Evolutionary conservation across 2,797 vertebrate species (phyloP).

Genomic region (Pelochelys cantorii): DNA sequence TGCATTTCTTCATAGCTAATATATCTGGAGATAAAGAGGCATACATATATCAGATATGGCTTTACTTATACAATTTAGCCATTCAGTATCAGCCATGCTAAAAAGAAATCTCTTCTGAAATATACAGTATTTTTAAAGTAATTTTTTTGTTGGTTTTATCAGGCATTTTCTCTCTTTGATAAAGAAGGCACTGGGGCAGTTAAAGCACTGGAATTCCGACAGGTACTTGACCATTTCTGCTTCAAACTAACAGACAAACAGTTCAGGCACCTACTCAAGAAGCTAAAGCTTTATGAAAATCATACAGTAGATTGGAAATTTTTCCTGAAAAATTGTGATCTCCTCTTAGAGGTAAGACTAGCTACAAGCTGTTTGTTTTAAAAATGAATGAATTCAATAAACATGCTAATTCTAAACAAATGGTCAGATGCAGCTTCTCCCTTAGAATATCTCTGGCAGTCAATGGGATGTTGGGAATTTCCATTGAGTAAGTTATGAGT

Average conservation of each 20-base stretch:
- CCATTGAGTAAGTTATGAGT: background rate
- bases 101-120: background rate
- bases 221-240: constrained; percentile 79
- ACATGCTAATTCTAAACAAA: background rate
- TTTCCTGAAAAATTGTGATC: constrained; percentile 74
- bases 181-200: constrained; percentile 70
- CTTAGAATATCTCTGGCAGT: background rate
- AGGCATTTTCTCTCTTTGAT: constrained; percentile 79
- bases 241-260: constrained; percentile 74
- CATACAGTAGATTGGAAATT: constrained; percentile 73
- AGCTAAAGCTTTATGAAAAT: constrained; percentile 64
- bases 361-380: background rate
- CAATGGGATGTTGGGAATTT: background rate
- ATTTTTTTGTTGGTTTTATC: background rate
- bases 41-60: background rate
- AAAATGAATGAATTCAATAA: background rate
- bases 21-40: background rate
- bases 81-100: background rate
- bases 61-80: background rate
- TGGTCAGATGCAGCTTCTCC: background rate
- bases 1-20: constrained; percentile 16
- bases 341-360: constrained; percentile 68
- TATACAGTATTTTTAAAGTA: background rate
- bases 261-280: constrained; percentile 77
- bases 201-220: constrained; percentile 71